A percentile compares a stretch with the other conserved stretches of the same genome.
Evolutionary conservation across 1,140 invertebrate genomes (phyloP).

Genomic region (Orchesella cincta): DNA sequence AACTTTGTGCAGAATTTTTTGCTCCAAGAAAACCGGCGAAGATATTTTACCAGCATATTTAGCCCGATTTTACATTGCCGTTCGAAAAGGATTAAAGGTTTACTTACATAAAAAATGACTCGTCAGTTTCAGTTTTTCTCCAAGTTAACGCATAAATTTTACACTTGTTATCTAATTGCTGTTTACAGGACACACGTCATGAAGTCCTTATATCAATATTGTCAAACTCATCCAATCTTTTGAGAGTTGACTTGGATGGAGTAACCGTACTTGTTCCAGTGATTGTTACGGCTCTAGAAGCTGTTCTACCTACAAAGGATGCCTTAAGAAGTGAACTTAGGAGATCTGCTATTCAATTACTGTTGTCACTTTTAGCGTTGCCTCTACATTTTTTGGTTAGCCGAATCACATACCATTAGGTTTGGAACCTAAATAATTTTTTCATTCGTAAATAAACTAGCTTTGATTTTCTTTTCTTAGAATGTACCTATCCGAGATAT

Average conservation of each 20-base stretch:
- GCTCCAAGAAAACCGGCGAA: constrained; percentile 93
- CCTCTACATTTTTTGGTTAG: constrained; percentile 84
- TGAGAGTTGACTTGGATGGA: constrained; percentile 88
- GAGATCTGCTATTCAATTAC: constrained; percentile 83
- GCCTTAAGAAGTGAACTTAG: constrained; percentile 71
- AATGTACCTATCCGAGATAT: constrained; percentile 73
- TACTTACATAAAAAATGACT: constrained; percentile 21
- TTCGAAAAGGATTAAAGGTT: constrained; percentile 80
- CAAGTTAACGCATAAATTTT: constrained; percentile 17
- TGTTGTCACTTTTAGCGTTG: constrained; percentile 84
- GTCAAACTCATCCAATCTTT: constrained; percentile 76
- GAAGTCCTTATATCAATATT: constrained; percentile 77
- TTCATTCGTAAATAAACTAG: not conserved
- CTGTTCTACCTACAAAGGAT: constrained; percentile 78
- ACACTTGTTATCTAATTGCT: constrained; percentile 34
- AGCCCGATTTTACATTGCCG: constrained; percentile 88
- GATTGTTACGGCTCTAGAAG: constrained; percentile 83
- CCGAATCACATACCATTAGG: constrained; percentile 23
- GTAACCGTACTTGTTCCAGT: constrained; percentile 86
- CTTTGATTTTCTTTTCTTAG: constrained; percentile 54
- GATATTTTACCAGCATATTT: constrained; percentile 91
- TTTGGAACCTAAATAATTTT: too few relatives aligned
- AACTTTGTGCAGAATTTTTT: constrained; percentile 91
- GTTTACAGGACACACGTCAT: constrained; percentile 54
- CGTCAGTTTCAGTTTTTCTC: too few relatives aligned